phyloP scores from a whole-genome alignment of 1,140 invertebrate species.

The Papilio glaucus region DNA sequence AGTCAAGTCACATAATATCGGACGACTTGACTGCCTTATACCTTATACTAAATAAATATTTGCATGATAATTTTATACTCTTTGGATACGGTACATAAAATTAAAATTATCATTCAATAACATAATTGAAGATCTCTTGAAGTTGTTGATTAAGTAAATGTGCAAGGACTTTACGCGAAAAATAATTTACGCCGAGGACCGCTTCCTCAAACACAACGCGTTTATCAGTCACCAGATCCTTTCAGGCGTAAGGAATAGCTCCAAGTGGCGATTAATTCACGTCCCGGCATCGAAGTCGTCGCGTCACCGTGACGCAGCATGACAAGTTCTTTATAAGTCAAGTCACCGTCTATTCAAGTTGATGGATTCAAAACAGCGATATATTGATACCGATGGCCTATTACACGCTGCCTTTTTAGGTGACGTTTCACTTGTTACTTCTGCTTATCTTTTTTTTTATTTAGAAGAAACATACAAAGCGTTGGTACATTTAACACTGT shows the following conservation, averaged over 20 bases:
- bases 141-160: constrained; percentile 32
- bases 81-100: not conserved
- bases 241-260: constrained; percentile 46
- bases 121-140: constrained; percentile 42
- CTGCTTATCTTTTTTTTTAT: not conserved
- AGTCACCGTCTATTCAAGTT: constrained; percentile 55
- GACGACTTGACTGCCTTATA: too few species aligned
- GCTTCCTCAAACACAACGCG: constrained; percentile 48
- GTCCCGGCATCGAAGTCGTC: constrained; percentile 41
- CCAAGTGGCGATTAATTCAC: constrained; percentile 59
- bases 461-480: not conserved
- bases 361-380: constrained; percentile 54
- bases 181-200: constrained; percentile 45
- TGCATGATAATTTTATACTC: too few species aligned
- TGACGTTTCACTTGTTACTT: constrained; percentile 20
- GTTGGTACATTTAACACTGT: too few species aligned
- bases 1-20: too few species aligned
- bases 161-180: constrained; percentile 37
- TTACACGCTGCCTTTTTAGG: constrained; percentile 8
- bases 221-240: constrained; percentile 41
- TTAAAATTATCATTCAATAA: constrained; percentile 25
- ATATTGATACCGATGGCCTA: constrained; percentile 44
- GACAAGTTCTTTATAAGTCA: constrained; percentile 50
- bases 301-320: constrained; percentile 59
- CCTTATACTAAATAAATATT: too few species aligned